These are phyloP conservation scores for Circaetus gallicus DNA, from an alignment of 2,113 vertebrate species.

Conservation along the genomic window DNA sequence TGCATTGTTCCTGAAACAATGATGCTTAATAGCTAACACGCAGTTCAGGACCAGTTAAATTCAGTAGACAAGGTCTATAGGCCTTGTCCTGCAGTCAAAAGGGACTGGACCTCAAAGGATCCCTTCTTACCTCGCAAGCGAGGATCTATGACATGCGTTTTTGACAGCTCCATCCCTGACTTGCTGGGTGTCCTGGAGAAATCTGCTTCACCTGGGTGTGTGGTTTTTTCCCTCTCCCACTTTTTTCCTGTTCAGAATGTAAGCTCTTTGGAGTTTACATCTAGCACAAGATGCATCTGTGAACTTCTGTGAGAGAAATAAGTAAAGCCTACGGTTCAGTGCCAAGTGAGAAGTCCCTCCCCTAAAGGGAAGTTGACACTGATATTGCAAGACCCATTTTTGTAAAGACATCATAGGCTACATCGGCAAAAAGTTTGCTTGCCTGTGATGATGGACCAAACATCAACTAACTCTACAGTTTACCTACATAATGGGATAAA, in stretches of 20 bases:
- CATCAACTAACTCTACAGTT: neutral
- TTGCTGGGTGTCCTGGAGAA: neutral
- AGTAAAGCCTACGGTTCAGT: neutral
- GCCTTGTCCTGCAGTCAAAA: neutral
- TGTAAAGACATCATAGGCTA: neutral
- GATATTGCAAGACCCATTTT: neutral
- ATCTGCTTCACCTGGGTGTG: neutral
- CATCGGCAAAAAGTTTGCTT: neutral
- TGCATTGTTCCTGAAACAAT: neutral
- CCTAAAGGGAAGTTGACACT: neutral
- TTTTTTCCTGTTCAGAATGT: neutral
- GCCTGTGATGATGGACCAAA: accelerated
- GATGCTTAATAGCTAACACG: neutral
- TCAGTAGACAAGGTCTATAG: neutral
- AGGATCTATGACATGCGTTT: neutral
- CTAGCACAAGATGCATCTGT: neutral
- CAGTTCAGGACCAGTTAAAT: neutral
- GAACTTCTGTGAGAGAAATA: neutral
- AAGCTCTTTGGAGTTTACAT: neutral
- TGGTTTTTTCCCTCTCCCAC: neutral
- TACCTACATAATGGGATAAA: neutral
- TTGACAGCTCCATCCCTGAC: neutral
- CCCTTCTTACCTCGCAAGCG: neutral
- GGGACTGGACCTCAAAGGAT: neutral
- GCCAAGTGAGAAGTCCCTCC: neutral